These are phyloP conservation scores for Sorex maritimensis DNA, from an alignment of 2,797 vertebrate genomes.

Conservation along the genomic window DNA sequence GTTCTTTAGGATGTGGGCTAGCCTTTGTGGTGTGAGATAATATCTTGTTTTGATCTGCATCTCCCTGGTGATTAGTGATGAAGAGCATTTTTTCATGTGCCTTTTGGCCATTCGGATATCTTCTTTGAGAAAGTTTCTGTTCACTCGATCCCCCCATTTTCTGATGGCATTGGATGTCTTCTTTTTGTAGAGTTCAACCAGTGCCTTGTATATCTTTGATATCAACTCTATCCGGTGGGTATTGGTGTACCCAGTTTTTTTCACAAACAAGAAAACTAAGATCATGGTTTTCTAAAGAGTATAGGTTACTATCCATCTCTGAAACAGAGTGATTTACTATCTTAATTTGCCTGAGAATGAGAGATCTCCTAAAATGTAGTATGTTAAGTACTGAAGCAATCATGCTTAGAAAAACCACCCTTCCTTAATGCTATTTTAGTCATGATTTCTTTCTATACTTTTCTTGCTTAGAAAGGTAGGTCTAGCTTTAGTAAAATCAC, in stretches of 20 bases:
- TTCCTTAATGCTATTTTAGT: not conserved
- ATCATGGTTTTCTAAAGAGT: not conserved
- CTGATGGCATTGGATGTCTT: no score
- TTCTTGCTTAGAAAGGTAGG: constrained; percentile 38
- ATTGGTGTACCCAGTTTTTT: not conserved
- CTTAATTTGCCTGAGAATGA: not conserved
- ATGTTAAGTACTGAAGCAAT: not conserved
- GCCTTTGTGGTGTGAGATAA: no score
- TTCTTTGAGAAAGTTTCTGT: no score
- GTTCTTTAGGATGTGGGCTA: no score
- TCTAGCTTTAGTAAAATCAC: not conserved
- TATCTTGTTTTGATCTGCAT: no score
- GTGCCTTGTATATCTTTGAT: no score
- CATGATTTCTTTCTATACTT: constrained; percentile 34
- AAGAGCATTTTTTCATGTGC: no score
- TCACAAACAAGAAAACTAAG: not conserved
- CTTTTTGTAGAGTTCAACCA: no score
- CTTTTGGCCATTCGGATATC: no score
- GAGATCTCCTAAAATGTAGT: not conserved
- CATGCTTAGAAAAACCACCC: not conserved
- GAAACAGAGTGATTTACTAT: not conserved
- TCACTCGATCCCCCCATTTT: no score
- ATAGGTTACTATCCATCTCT: not conserved
- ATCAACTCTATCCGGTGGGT: no score
- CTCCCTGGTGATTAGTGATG: no score